Evolutionary conservation across 1,140 invertebrate species (phyloP), one percentile per base, ranked within the genome.

Genomic region (Lordiphosa collinella): DNA sequence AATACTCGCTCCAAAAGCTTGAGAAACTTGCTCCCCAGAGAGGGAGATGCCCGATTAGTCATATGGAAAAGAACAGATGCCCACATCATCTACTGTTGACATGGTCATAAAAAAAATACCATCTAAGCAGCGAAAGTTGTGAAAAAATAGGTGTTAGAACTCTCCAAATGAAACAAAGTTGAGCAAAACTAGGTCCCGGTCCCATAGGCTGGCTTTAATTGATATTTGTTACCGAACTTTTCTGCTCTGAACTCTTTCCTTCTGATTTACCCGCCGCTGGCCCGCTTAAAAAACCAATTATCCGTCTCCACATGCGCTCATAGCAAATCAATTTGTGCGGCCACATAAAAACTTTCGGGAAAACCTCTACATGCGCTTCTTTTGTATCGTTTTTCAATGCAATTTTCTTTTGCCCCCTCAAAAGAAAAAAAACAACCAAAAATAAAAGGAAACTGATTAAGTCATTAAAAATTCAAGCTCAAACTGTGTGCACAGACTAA

Each of bases 381-480:
- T 69, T 68, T 68, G 62, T 66, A 61, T 61, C 40, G 47, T 62
- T 53, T 62, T 59, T 48, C 56, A 47, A 66, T 70, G 62, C 62
- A 70, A 66, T 60, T 70, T 66, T 57, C 67, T 61, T 63, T 59
- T 47, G 55, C 43, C 35, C 36, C 32, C 18, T 32, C 32, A 36
- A 13, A 59, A 54, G 59, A 57, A 47, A 46, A 51, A 38, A 48
- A 59, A 34, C n/a, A n/a, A n/a, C n/a, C n/a, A n/a, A 44, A 59
- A 35, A 31, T 48, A 47, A 55, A 53, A 54, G 36, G 16, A 66
- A 72, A 57, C 64, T 68, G 68, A 72, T 72, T 68, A 72, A 72
- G 58, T 64, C 64, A 68, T 72, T 72, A 72, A 67, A 63, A 53
- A 68, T 72, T 68, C 59, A 68, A 66, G 50, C 66, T 46, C 61